Evolutionary conservation across 1,140 invertebrate species (phyloP).

Genomic region (Matsumurasca onukii): DNA sequence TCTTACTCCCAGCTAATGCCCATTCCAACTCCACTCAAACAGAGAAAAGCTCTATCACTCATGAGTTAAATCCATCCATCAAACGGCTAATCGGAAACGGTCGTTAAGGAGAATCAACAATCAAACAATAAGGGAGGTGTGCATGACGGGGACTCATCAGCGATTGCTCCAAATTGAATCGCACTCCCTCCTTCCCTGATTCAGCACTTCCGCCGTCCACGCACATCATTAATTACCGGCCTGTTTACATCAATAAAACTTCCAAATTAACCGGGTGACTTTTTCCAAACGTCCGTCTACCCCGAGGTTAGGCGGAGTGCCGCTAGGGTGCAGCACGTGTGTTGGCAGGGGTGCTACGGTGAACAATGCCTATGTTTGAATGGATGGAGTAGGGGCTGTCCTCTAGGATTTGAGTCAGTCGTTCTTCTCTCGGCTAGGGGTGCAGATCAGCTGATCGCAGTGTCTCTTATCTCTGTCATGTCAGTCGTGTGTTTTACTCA

Average conservation of each 20-base stretch:
- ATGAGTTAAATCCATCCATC: too few relatives aligned
- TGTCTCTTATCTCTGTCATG: neutral
- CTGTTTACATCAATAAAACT: slow-evolving; percentile 35
- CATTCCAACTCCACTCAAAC: too few relatives aligned
- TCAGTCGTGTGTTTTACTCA: neutral
- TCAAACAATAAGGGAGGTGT: neutral
- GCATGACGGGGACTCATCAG: slow-evolving; percentile 12
- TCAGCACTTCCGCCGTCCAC: slow-evolving; percentile 21
- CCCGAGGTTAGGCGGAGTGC: slow-evolving; percentile 1
- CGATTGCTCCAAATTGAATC: slow-evolving; percentile 17
- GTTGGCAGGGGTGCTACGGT: slow-evolving; percentile 9
- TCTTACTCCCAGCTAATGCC: too few relatives aligned
- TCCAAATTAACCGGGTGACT: slow-evolving; percentile 35
- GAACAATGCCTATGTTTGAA: neutral
- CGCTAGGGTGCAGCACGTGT: slow-evolving; percentile 17
- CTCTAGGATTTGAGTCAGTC: slow-evolving; percentile 17
- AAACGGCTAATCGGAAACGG: too few relatives aligned
- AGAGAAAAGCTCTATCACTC: too few relatives aligned
- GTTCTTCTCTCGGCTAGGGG: neutral
- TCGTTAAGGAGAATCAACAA: neutral
- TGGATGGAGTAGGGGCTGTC: slow-evolving; percentile 14
- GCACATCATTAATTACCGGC: slow-evolving; percentile 31
- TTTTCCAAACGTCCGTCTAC: slow-evolving; percentile 22
- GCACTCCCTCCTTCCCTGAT: slow-evolving; percentile 25
- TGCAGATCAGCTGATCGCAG: neutral